Evolutionary conservation across 2,113 vertebrate species (phyloP).

Genomic region (Muntiacus muntjak): DNA sequence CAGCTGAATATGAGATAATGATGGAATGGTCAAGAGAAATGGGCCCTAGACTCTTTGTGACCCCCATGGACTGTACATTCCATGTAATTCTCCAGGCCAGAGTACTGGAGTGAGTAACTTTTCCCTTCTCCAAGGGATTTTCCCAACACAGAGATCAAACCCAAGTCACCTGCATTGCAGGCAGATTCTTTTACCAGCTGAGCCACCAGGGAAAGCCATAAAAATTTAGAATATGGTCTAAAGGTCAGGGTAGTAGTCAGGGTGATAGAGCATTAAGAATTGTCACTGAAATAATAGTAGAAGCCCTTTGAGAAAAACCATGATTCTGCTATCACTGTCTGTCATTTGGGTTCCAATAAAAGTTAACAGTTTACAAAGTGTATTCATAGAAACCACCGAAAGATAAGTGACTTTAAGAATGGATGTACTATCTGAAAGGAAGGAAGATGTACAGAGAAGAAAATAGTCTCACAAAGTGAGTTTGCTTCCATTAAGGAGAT

Average conservation of each 20-base stretch:
- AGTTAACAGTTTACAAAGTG: background rate
- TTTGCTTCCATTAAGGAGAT: background rate
- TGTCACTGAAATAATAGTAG: background rate
- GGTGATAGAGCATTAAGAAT: background rate
- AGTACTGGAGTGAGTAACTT: background rate
- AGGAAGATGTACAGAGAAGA: background rate
- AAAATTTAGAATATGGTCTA: background rate
- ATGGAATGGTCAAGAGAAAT: background rate
- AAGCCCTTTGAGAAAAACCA: background rate
- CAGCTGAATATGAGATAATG: background rate
- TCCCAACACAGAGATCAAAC: background rate
- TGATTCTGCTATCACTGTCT: background rate
- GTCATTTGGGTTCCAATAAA: background rate
- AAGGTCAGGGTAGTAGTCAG: background rate
- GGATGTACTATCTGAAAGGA: background rate
- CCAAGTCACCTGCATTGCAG: background rate
- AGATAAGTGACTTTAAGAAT: slow-evolving; percentile 3
- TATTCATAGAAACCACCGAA: background rate
- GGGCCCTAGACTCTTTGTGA: background rate
- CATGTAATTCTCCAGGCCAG: background rate
- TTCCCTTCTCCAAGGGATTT: background rate
- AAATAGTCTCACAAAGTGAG: background rate
- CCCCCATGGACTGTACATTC: background rate
- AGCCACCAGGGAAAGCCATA: background rate
- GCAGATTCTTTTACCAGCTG: background rate